Evolutionary conservation across 2,797 vertebrate species (phyloP).

Genomic region (Gymnocypris eckloni): DNA sequence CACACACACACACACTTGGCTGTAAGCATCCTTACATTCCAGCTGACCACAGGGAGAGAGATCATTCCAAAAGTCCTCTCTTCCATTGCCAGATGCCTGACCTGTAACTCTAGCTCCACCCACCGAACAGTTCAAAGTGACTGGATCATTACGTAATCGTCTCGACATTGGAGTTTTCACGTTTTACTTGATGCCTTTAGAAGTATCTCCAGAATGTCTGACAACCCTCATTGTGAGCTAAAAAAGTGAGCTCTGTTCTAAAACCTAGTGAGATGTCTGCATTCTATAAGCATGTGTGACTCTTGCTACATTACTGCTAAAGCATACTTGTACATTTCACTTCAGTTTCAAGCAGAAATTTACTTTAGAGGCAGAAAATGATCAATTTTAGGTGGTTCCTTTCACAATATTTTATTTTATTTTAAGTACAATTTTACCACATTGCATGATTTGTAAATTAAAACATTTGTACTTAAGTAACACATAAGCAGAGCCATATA

Average conservation of each 20-base stretch:
- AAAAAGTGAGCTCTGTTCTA: constrained; percentile 6
- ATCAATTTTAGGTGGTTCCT: neutral
- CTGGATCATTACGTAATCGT: constrained; percentile 15
- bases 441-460: neutral
- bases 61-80: constrained; percentile 62
- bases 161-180: constrained; percentile 1
- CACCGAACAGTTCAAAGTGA: constrained; percentile 20
- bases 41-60: constrained; percentile 48
- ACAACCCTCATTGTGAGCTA: constrained; percentile 1
- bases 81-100: constrained; percentile 69
- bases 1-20: constrained; percentile 29
- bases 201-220: constrained; percentile 22
- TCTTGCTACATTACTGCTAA: neutral
- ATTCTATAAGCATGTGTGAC: neutral
- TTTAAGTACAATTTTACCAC: neutral
- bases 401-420: neutral
- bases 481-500: neutral
- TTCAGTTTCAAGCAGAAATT: neutral
- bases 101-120: constrained; percentile 37
- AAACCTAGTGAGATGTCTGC: neutral
- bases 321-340: neutral
- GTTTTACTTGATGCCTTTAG: neutral
- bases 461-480: neutral
- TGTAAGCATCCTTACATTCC: constrained; percentile 49
- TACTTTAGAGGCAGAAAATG: neutral